Evolutionary conservation across 2,888 invertebrate species (phyloP), one percentile per base, ranked within the genome.

Genomic region (Eilema griseolum): DNA sequence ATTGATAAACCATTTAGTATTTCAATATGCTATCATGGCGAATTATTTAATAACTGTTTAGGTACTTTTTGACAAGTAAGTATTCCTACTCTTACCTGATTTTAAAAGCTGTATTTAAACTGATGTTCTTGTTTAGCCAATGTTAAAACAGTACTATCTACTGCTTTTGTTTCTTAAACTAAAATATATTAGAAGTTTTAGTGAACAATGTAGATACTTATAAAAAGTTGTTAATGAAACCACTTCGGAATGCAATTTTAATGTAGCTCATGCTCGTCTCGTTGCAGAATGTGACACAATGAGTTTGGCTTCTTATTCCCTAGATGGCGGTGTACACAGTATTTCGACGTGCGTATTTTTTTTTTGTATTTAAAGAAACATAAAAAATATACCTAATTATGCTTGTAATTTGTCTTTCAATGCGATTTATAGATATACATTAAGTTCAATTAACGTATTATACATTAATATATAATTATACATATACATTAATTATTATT

Each of bases 251-350:
- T 87, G 85, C 86, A 83, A 52, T 72, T 83, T 71, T 77, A 75
- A 81, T 82, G 79, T 76, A 73, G 62, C 72, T 75, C 71, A 73
- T 20, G 52, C 52, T 52, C 52, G 52, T 78, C 77, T 78, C 85
- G 84, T 78, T 83, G 82, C 86, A 80, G 76, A 82, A 72, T 78
- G 83, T 80, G 73, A 84, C 87, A 81, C 86, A 86, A 85, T 88
- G 77, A 85, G 72, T 88, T 85, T 66, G 65, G 75, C 80, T 73
- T 74, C n/a, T n/a, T 73, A 71, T 82, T 77, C 78, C 76, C 83
- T 88, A 92, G 92, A 92, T 90, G 92, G 91, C 89, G 90, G 77
- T 90, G 72, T 80, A 66, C 64, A 77, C 78, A 80, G 76, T 81
- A 77, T 80, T 74, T 70, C 26, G 70, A 73, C 4, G 5, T 20